Conservation (phyloP, 2,888 invertebrate species). For the Acronicta leporina region DNA sequence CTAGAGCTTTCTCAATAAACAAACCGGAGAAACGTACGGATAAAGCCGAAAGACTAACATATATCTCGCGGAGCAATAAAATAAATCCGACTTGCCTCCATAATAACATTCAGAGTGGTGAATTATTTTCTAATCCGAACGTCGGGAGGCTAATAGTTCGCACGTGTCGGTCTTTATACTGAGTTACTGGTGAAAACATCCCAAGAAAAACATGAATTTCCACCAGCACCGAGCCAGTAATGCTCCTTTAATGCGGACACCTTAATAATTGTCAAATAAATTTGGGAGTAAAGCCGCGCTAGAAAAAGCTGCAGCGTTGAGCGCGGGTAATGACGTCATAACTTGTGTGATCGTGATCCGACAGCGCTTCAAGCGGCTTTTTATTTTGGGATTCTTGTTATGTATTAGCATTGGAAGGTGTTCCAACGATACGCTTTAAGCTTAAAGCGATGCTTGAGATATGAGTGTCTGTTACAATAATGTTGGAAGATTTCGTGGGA, state of each 20-base stretch:
- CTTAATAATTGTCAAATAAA: conserved; percentile 80
- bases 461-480: conserved; percentile 43
- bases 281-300: conserved; percentile 76
- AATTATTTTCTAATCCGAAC: conserved; percentile 88
- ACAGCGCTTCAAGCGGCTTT: conserved; percentile 61
- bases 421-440: conserved; percentile 43
- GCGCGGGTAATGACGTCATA: conserved; percentile 82
- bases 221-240: conserved; percentile 70
- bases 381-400: conserved; percentile 53
- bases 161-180: conserved; percentile 84
- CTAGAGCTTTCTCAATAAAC: conserved; percentile 79
- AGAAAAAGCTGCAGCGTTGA: conserved; percentile 77
- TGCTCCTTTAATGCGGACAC: conserved; percentile 86
- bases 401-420: conserved; percentile 49
- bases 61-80: conserved; percentile 85
- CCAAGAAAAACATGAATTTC: conserved; percentile 88
- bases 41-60: conserved; percentile 83
- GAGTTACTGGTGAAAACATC: conserved; percentile 84
- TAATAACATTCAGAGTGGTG: conserved; percentile 87
- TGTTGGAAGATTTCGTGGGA: conserved; percentile 29
- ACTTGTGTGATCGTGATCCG: conserved; percentile 61
- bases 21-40: conserved; percentile 79
- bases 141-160: conserved; percentile 87
- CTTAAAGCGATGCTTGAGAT: conserved; percentile 51
- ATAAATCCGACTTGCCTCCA: conserved; percentile 85